Evolutionary conservation across 2,888 invertebrate genomes (phyloP), one percentile per base, ranked within the genome.

Genomic region (Chymomyza caudatula): DNA sequence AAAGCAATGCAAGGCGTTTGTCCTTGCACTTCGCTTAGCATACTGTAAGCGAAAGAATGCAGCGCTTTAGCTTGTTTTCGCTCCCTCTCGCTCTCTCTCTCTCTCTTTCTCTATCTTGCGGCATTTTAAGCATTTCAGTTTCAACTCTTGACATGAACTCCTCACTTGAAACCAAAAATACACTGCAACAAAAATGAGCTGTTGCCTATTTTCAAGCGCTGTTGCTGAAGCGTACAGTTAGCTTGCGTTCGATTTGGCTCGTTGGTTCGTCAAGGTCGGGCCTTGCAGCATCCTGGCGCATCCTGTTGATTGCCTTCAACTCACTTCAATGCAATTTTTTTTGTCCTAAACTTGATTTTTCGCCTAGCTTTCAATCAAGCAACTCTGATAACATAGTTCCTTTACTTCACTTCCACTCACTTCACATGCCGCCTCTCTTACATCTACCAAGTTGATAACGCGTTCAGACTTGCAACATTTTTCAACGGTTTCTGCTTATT

Each of bases 121-220:
- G 69, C 85, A 67, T 73, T 74, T 81, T 60, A 63, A 84, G 76
- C 71, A 86, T 86, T 86, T 86, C 86, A 85, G 84, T 81, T 74
- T 37, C 11, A n/a, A n/a, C n/a, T n/a, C n/a, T n/a, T n/a, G n/a
- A n/a, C n/a, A n/a, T n/a, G n/a, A n/a, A n/a, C n/a, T n/a, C n/a
- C n/a, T n/a, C 52, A 13, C 19, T 23, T 52, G 11, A 23, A 19
- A 22, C n/a, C 23, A 52, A 49, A 49, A 17, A 8, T 1, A 4
- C 11, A 37, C 11, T 37, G 29, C 29, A 37, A 8, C 29, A 37
- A 37, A n/a, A n/a, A n/a, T n/a, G n/a, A n/a, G n/a, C n/a, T n/a
- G n/a, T n/a, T n/a, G n/a, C n/a, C n/a, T n/a, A n/a, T n/a, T n/a
- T n/a, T n/a, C n/a, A n/a, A n/a, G n/a, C 23, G 23, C 23, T 23